A percentile compares a stretch with the other conserved stretches of the same genome.
Conservation (phyloP, 2,113 vertebrate genomes). For the Actinemys pallida region DNA sequence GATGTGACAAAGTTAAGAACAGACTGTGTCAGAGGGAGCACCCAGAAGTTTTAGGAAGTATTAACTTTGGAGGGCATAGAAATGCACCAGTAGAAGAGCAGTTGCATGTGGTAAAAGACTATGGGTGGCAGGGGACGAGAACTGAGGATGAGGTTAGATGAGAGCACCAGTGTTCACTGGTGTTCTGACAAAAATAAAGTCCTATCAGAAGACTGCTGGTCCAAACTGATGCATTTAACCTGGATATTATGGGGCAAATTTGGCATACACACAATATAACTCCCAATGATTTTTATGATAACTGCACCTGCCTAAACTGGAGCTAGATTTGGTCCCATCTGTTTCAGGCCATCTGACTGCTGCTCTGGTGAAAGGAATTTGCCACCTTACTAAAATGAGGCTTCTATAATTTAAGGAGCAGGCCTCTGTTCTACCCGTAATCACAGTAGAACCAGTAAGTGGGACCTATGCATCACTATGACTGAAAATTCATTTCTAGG, state of each 20-base stretch:
- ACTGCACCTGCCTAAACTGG: background rate
- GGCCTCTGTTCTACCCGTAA: background rate
- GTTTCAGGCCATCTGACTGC: background rate
- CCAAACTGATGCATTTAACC: background rate
- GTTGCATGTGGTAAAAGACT: background rate
- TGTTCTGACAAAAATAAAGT: background rate
- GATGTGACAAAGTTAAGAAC: background rate
- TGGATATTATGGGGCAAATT: background rate
- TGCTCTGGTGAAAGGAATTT: conserved; percentile 29
- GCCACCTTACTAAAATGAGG: background rate
- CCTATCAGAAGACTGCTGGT: background rate
- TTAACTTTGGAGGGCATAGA: background rate
- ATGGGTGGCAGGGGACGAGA: accelerated
- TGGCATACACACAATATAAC: background rate
- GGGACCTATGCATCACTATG: background rate
- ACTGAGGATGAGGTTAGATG: background rate
- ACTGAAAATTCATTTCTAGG: conserved; percentile 29
- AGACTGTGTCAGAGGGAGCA: background rate
- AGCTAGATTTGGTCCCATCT: conserved; percentile 7
- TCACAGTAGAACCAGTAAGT: background rate
- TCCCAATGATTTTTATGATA: background rate
- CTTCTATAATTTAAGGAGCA: background rate
- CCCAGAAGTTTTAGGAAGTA: background rate
- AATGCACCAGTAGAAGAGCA: background rate
- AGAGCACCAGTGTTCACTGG: background rate